Percentiles rank a stretch among this genome's conserved stretches.
Conservation (phyloP, 2,888 invertebrate species). For the Brachypalpus laphriformis region DNA sequence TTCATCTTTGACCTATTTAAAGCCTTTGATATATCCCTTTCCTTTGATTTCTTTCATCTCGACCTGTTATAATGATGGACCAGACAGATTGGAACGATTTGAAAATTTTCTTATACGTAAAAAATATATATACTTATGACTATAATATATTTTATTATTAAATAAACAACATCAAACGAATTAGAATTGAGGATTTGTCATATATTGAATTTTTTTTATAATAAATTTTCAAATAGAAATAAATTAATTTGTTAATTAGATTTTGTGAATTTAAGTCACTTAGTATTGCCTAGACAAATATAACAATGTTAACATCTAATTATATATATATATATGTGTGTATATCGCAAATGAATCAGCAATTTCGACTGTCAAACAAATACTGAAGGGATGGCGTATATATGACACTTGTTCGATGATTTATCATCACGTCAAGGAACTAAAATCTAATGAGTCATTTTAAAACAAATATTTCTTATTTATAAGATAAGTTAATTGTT, state of each 20-base stretch:
- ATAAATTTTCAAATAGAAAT: not conserved
- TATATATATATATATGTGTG: no score
- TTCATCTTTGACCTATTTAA: not conserved
- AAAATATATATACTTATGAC: no score
- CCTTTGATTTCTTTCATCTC: not conserved
- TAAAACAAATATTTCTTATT: conserved; percentile 10
- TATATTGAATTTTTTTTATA: not conserved
- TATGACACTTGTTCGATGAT: not conserved
- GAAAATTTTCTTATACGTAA: no score
- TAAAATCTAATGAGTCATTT: not conserved
- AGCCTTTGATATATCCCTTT: conserved; percentile 5
- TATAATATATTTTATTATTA: not conserved
- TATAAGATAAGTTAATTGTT: not conserved
- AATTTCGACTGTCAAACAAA: not conserved
- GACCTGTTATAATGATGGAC: not conserved
- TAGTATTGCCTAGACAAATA: not conserved
- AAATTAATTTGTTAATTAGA: not conserved
- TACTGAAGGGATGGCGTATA: not conserved
- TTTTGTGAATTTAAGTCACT: not conserved
- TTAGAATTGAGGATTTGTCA: not conserved
- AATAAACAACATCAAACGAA: conserved; percentile 9
- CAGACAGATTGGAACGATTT: no score
- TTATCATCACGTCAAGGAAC: no score
- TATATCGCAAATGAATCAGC: not conserved
- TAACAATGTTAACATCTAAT: no score